Evolutionary conservation across 2,888 invertebrate species (phyloP).

Genomic region (Carpatolechia fugitivella): DNA sequence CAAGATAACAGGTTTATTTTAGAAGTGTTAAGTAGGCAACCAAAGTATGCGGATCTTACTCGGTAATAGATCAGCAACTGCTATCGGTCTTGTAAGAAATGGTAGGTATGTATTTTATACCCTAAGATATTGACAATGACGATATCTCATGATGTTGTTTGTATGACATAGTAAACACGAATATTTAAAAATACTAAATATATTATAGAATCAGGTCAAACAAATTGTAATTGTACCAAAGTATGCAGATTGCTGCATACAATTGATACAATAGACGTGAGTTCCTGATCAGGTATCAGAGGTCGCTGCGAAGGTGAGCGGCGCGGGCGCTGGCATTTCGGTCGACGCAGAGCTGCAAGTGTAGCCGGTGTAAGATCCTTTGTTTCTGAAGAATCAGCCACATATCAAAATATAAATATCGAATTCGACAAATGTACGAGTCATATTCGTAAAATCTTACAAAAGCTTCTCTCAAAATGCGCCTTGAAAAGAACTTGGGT

Average conservation of each 20-base stretch:
- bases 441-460: too few relatives aligned
- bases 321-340: slow-evolving; percentile 23
- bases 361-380: not conserved
- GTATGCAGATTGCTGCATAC: not conserved
- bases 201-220: not conserved
- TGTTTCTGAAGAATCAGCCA: not conserved
- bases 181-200: not conserved
- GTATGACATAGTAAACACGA: too few relatives aligned
- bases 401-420: not conserved
- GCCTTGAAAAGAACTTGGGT: not conserved
- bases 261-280: slow-evolving; percentile 18
- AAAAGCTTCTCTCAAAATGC: too few relatives aligned
- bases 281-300: slow-evolving; percentile 22
- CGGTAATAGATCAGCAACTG: not conserved
- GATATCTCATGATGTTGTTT: too few relatives aligned
- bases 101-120: too few relatives aligned
- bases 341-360: not conserved
- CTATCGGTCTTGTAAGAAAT: not conserved
- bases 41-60: not conserved
- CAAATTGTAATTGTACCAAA: slow-evolving; percentile 12
- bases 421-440: too few relatives aligned
- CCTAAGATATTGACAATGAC: too few relatives aligned
- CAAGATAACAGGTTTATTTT: slow-evolving; percentile 29
- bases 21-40: slow-evolving; percentile 6
- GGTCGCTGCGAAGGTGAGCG: slow-evolving; percentile 24